phyloP scores from a whole-genome alignment of 2,888 invertebrate species.

The Sesamia inferens region DNA sequence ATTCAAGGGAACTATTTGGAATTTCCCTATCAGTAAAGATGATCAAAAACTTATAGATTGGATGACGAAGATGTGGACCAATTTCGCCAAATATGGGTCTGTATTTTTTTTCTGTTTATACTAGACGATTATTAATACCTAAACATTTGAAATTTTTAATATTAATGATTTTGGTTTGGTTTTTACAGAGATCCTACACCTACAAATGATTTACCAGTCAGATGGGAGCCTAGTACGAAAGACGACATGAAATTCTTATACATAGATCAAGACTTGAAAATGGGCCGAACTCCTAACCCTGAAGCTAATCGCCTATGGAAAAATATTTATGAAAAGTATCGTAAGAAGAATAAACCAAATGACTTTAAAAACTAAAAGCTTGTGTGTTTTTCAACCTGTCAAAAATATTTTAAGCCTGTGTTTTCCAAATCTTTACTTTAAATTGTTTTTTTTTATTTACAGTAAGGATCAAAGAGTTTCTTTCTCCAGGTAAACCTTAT shows the following conservation, averaged over 20 bases:
- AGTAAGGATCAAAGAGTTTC: too few species aligned
- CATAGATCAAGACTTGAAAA: slow-evolving; percentile 70
- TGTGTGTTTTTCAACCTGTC: too few species aligned
- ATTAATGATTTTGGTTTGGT: background rate
- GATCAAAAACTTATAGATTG: slow-evolving; percentile 76
- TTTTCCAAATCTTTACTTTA: too few species aligned
- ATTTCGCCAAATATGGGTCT: slow-evolving; percentile 86
- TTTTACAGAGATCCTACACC: slow-evolving; percentile 79
- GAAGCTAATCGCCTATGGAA: slow-evolving; percentile 74
- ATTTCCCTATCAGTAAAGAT: slow-evolving; percentile 71
- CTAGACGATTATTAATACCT: background rate
- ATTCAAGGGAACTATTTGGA: slow-evolving; percentile 77
- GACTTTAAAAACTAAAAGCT: slow-evolving; percentile 35
- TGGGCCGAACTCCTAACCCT: slow-evolving; percentile 72
- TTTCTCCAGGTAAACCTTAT: too few species aligned
- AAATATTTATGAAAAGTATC: slow-evolving; percentile 70
- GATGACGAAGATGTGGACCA: slow-evolving; percentile 83
- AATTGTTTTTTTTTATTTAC: too few species aligned
- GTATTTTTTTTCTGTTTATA: slow-evolving; percentile 32
- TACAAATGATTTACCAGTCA: slow-evolving; percentile 47
- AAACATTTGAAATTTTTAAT: background rate
- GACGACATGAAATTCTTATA: slow-evolving; percentile 66
- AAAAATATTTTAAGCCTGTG: too few species aligned
- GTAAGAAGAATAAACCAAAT: slow-evolving; percentile 59
- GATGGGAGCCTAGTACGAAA: slow-evolving; percentile 56